Evolutionary conservation across 2,888 invertebrate species (phyloP).

Genomic region (Bruchidius siliquastri): DNA sequence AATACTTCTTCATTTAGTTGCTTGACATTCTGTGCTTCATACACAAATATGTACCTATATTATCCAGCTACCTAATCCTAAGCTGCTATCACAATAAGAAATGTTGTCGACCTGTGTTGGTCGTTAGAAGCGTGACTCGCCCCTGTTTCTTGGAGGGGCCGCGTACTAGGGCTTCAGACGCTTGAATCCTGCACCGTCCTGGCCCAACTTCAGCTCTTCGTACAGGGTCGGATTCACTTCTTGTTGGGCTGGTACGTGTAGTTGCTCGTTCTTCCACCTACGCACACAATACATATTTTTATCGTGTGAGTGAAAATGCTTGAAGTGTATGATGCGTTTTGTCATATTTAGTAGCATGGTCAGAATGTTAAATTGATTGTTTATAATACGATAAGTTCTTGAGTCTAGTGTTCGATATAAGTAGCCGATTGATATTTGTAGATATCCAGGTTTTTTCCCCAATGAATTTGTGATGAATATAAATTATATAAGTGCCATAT

Average conservation of each 20-base stretch:
- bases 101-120: neutral
- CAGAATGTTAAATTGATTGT: too few species aligned
- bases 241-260: conserved; percentile 52
- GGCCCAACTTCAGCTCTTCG: conserved; percentile 75
- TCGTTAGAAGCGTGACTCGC: conserved; percentile 38
- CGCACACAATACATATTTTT: neutral
- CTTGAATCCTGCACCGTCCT: conserved; percentile 77
- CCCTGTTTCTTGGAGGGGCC: conserved; percentile 28
- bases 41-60: neutral
- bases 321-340: too few species aligned
- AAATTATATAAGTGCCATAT: too few species aligned
- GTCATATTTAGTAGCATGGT: too few species aligned
- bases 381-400: too few species aligned
- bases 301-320: too few species aligned
- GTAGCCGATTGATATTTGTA: too few species aligned
- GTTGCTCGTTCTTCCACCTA: conserved; percentile 64
- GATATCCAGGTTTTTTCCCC: too few species aligned
- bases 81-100: neutral
- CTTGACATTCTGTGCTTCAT: neutral
- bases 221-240: conserved; percentile 76
- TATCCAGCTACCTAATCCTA: neutral
- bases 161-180: conserved; percentile 66
- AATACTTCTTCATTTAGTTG: neutral
- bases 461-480: too few species aligned
- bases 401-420: too few species aligned